Percentiles rank a stretch among this genome's conserved stretches.
phyloP scores from a whole-genome alignment of 2,797 vertebrate species.

The Lophius americanus region DNA sequence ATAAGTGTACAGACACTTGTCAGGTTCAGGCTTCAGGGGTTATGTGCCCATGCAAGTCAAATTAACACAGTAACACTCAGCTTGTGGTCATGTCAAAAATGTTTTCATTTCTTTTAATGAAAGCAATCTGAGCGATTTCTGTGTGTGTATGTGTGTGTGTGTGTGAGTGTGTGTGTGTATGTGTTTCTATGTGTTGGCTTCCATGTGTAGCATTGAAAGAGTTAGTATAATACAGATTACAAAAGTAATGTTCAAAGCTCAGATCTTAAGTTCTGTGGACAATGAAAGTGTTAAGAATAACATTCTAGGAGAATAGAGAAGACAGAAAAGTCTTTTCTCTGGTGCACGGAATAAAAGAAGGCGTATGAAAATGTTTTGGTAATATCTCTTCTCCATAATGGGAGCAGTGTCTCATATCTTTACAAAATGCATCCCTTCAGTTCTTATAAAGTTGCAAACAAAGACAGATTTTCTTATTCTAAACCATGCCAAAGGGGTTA shows the following conservation, averaged over 20 bases:
- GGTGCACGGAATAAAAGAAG: not conserved
- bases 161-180: not conserved
- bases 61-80: slow-evolving; percentile 36
- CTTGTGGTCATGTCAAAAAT: slow-evolving; percentile 31
- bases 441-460: slow-evolving; percentile 15
- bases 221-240: slow-evolving; percentile 1
- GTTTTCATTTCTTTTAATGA: slow-evolving; percentile 43
- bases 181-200: slow-evolving; percentile 14
- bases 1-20: slow-evolving; percentile 8
- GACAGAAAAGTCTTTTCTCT: slow-evolving; percentile 1
- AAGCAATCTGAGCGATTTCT: not conserved
- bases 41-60: slow-evolving; percentile 28
- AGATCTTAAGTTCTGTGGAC: slow-evolving; percentile 10
- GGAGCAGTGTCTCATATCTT: slow-evolving; percentile 22
- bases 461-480: slow-evolving; percentile 30
- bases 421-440: slow-evolving; percentile 15
- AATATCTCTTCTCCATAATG: slow-evolving; percentile 16
- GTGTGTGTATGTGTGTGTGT: not conserved
- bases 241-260: not conserved
- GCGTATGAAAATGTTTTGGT: not conserved
- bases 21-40: slow-evolving; percentile 27
- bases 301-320: slow-evolving; percentile 21
- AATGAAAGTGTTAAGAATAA: slow-evolving; percentile 22
- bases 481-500: slow-evolving; percentile 29
- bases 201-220: slow-evolving; percentile 14